phyloP scores from a whole-genome alignment of 2,113 vertebrate species.

The Oenanthe melanoleuca region DNA sequence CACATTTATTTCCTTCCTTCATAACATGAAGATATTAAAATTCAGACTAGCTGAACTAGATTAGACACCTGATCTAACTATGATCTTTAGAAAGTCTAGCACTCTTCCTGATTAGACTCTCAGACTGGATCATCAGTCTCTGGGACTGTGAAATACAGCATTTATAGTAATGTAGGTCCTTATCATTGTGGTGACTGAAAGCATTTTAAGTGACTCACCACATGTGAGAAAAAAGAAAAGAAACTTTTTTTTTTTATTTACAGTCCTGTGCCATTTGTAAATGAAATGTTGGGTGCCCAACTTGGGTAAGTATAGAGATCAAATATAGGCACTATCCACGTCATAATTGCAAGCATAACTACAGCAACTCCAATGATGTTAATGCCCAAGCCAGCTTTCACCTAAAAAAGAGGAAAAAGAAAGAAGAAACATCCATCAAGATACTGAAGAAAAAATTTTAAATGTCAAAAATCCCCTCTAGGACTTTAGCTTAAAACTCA shows the following conservation, averaged over 20 bases:
- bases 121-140: not conserved
- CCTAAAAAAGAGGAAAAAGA: conserved; percentile 73
- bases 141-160: not conserved
- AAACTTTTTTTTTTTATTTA: conserved; percentile 34
- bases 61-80: not conserved
- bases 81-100: not conserved
- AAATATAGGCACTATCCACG: conserved; percentile 87
- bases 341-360: conserved; percentile 84
- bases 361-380: conserved; percentile 86
- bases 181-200: not conserved
- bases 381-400: conserved; percentile 91
- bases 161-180: not conserved
- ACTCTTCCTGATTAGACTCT: not conserved
- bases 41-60: conserved; percentile 28
- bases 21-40: conserved; percentile 29
- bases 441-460: not conserved
- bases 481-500: conserved; percentile 69
- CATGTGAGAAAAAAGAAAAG: not conserved
- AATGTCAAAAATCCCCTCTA: not conserved
- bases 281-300: conserved; percentile 76
- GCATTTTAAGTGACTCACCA: conserved; percentile 14
- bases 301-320: conserved; percentile 83
- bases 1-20: conserved; percentile 1
- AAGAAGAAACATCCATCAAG: not conserved
- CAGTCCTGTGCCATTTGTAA: conserved; percentile 72